Evolutionary conservation across 2,113 vertebrate species (phyloP).

Genomic region (Channa argus): DNA sequence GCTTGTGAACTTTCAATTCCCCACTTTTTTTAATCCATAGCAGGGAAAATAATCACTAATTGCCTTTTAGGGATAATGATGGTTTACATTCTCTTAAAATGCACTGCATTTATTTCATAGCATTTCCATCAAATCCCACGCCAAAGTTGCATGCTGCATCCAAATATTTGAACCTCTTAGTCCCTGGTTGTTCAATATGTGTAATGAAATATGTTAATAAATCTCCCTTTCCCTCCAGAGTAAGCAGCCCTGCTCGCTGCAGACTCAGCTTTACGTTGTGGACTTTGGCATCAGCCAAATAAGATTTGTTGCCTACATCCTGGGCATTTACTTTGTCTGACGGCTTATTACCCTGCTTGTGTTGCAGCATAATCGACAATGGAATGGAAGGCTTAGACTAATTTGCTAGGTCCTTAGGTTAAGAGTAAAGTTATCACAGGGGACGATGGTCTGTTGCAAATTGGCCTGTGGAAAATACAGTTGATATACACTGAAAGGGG

Average conservation of each 20-base stretch:
- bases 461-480: constrained; percentile 69
- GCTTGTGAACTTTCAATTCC: not conserved
- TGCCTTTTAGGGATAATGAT: constrained; percentile 33
- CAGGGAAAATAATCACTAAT: not conserved
- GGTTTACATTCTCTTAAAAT: constrained; percentile 33
- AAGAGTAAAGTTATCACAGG: constrained; percentile 82
- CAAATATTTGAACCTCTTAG: constrained; percentile 76
- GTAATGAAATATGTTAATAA: constrained; percentile 87
- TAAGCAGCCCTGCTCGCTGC: constrained; percentile 80
- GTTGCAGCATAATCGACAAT: constrained; percentile 83
- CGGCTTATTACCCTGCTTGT: constrained; percentile 80
- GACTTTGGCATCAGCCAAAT: constrained; percentile 82
- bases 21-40: not conserved
- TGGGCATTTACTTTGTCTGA: constrained; percentile 86
- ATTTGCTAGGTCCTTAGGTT: constrained; percentile 82
- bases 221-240: constrained; percentile 75
- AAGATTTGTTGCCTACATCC: constrained; percentile 85
- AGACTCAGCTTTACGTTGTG: constrained; percentile 82
- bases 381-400: constrained; percentile 80
- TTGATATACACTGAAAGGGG: constrained; percentile 15
- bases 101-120: constrained; percentile 18
- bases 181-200: constrained; percentile 73
- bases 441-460: constrained; percentile 71
- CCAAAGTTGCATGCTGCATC: constrained; percentile 61
- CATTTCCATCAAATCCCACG: constrained; percentile 33